A percentile compares a stretch with the other conserved stretches of the same genome.
These are phyloP conservation scores for Spinibarbus caldwelli DNA, from an alignment of 2,797 vertebrate species.

Conservation along the genomic window DNA sequence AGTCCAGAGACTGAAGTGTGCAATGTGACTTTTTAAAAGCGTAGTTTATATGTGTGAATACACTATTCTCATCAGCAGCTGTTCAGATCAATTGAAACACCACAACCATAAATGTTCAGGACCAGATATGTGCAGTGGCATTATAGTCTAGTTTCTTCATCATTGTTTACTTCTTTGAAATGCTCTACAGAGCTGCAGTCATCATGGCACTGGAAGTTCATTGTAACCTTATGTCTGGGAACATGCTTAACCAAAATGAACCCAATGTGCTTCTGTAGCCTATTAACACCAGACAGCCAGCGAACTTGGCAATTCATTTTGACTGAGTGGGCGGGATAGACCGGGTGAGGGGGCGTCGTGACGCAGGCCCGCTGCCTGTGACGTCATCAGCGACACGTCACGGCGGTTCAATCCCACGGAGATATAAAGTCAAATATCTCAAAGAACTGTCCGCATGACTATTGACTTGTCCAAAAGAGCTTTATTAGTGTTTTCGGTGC, in stretches of 20 bases:
- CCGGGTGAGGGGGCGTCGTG: conserved; percentile 20
- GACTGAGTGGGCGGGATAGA: background rate
- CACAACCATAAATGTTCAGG: no score
- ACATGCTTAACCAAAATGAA: background rate
- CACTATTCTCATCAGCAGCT: no score
- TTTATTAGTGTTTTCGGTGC: background rate
- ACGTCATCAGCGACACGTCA: conserved; percentile 15
- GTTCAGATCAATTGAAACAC: no score
- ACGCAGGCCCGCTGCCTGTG: background rate
- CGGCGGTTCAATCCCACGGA: background rate
- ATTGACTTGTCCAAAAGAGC: background rate
- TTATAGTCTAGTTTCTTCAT: background rate
- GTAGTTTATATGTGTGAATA: no score
- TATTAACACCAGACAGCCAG: background rate
- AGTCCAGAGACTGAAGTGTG: no score
- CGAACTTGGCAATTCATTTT: background rate
- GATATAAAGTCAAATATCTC: background rate
- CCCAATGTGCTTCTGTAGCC: background rate
- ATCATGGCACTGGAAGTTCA: background rate
- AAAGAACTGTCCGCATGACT: background rate
- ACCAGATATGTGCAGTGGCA: background rate
- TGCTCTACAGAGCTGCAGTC: background rate
- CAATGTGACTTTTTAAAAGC: no score
- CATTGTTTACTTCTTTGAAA: background rate
- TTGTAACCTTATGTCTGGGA: background rate